phyloP scores from a whole-genome alignment of 2,113 vertebrate species.

The Isichthys henryi region DNA sequence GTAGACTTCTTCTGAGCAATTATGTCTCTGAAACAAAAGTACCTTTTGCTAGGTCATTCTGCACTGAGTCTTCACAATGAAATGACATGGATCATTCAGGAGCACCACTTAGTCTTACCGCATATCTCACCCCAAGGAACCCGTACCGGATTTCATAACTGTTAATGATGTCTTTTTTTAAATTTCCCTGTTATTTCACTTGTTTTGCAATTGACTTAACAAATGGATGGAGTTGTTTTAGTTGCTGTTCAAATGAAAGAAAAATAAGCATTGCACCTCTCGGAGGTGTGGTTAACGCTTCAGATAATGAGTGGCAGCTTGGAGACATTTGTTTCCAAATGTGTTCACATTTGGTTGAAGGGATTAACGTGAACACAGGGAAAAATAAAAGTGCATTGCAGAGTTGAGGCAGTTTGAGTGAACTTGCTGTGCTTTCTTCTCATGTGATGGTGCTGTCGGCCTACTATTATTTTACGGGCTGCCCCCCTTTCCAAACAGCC shows the following conservation, averaged over 20 bases:
- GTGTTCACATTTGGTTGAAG: not conserved
- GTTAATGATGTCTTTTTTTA: not conserved
- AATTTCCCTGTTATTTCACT: not conserved
- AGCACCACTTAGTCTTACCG: not conserved
- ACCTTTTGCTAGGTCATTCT: not conserved
- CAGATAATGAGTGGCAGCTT: not conserved
- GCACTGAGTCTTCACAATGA: not conserved
- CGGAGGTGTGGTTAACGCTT: not conserved
- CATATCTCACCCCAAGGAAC: not conserved
- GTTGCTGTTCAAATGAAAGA: not conserved
- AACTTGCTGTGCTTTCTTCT: not conserved
- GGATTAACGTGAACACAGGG: not conserved
- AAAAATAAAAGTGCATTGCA: not conserved
- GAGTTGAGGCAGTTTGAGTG: not conserved
- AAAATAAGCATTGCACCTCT: not conserved
- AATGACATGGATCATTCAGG: not conserved
- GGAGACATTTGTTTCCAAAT: too few species aligned
- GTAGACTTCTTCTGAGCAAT: not conserved
- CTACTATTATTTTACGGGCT: too few species aligned
- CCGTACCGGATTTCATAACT: not conserved
- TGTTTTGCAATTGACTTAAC: not conserved
- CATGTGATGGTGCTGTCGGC: not conserved
- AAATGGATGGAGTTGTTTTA: not conserved
- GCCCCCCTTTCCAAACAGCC: not conserved
- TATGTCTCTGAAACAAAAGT: not conserved